phyloP scores from a whole-genome alignment of 92 coral and sea anemone species.

The Zoanthus gigantus region DNA sequence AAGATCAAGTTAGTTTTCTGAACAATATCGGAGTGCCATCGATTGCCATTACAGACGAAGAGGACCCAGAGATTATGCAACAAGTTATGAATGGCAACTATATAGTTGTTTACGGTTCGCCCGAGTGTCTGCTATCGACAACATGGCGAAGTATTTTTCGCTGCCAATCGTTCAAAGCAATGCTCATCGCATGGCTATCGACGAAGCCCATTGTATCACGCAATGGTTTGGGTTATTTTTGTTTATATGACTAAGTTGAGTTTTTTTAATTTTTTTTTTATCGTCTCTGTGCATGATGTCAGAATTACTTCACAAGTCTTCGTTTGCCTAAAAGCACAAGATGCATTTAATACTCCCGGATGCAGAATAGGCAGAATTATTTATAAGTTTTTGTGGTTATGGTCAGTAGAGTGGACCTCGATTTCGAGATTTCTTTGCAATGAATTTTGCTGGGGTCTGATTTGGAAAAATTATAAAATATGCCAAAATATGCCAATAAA shows the following conservation, averaged over 20 bases:
- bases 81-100: slow-evolving; percentile 59
- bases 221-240: background rate
- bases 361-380: background rate
- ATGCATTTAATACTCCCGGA: background rate
- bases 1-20: slow-evolving; percentile 33
- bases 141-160: slow-evolving; percentile 29
- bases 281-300: background rate
- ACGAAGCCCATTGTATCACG: slow-evolving; percentile 4
- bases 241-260: background rate
- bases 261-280: background rate
- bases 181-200: background rate
- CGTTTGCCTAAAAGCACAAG: background rate
- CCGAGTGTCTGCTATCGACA: slow-evolving; percentile 68
- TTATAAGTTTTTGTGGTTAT: background rate
- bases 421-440: background rate
- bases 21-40: slow-evolving; percentile 28
- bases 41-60: slow-evolving; percentile 40
- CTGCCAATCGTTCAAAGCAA: background rate
- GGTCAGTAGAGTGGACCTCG: background rate
- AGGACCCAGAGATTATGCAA: slow-evolving; percentile 22
- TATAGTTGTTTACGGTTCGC: slow-evolving; percentile 77
- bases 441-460: background rate
- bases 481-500: background rate
- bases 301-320: background rate
- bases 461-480: background rate